A percentile compares a stretch with the other conserved stretches of the same genome.
These are phyloP conservation scores for Dolomedes plantarius DNA, from an alignment of 2,888 invertebrate genomes.

Conservation along the genomic window DNA sequence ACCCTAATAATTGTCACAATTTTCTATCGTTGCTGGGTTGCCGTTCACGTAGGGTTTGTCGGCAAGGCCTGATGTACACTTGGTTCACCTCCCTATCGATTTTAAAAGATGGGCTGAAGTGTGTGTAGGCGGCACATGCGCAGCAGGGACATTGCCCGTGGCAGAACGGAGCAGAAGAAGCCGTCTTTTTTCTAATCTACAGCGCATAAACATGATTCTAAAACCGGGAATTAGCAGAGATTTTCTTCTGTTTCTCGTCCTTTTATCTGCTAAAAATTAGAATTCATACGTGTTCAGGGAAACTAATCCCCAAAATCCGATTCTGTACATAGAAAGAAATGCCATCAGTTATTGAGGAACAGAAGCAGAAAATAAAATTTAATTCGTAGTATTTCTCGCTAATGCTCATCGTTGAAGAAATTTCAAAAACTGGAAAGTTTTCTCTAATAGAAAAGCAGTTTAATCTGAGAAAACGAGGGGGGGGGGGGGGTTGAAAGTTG, in stretches of 20 bases:
- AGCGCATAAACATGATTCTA: constrained; percentile 5
- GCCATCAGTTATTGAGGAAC: no score
- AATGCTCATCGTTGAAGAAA: no score
- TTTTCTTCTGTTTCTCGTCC: background rate
- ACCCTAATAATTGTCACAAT: background rate
- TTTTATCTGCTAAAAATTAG: background rate
- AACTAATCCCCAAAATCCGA: no score
- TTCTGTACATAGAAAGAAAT: no score
- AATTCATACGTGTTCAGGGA: no score
- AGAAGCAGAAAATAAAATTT: no score
- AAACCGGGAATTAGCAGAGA: background rate
- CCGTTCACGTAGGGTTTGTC: background rate
- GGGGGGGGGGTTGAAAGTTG: no score
- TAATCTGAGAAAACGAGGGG: no score
- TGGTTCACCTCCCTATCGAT: constrained; percentile 9
- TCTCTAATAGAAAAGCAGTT: no score
- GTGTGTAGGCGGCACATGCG: constrained; percentile 14
- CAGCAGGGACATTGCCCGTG: background rate
- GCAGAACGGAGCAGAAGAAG: background rate
- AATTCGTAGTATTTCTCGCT: no score
- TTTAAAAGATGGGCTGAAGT: constrained; percentile 6
- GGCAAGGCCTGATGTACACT: background rate
- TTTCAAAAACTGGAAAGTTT: no score
- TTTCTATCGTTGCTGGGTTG: background rate
- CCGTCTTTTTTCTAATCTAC: background rate